Conservation (phyloP, 2,888 invertebrate genomes). For the Autographa gamma region DNA sequence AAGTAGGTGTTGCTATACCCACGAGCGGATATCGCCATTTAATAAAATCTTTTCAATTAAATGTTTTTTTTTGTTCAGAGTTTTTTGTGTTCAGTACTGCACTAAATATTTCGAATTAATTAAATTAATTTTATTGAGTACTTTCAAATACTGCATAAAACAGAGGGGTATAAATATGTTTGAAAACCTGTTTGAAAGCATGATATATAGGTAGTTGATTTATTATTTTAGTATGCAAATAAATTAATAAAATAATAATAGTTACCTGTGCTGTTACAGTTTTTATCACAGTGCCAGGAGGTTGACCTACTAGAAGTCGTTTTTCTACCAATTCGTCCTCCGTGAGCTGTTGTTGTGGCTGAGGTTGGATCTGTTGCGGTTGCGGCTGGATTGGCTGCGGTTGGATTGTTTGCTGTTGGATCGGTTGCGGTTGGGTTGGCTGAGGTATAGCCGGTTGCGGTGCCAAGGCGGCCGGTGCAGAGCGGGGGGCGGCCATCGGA, state of each 20-base stretch:
- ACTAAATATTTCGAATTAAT: no score
- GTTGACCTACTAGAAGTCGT: conserved; percentile 93
- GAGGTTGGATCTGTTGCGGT: conserved; percentile 22
- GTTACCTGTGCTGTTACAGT: conserved; percentile 94
- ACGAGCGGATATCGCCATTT: no score
- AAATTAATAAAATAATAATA: conserved; percentile 9
- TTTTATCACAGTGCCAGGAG: conserved; percentile 95
- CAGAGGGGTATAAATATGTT: no score
- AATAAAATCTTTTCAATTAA: no score
- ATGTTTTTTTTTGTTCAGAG: no score
- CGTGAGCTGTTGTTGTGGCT: conserved; percentile 70
- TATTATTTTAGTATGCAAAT: neutral
- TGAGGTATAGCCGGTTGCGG: conserved; percentile 59
- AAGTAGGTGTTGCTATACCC: no score
- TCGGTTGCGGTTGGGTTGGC: conserved; percentile 31
- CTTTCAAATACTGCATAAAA: no score
- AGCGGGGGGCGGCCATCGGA: conserved; percentile 57
- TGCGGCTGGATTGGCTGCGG: conserved; percentile 22
- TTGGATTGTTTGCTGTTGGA: neutral
- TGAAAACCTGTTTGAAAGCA: no score
- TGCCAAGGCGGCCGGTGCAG: conserved; percentile 53
- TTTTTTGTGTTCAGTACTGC: no score
- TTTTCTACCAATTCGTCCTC: conserved; percentile 91
- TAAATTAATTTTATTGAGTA: no score
- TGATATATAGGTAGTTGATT: neutral